These are phyloP conservation scores for Micrastur ruficollis DNA, from an alignment of 2,797 vertebrate species.

Conservation along the genomic window DNA sequence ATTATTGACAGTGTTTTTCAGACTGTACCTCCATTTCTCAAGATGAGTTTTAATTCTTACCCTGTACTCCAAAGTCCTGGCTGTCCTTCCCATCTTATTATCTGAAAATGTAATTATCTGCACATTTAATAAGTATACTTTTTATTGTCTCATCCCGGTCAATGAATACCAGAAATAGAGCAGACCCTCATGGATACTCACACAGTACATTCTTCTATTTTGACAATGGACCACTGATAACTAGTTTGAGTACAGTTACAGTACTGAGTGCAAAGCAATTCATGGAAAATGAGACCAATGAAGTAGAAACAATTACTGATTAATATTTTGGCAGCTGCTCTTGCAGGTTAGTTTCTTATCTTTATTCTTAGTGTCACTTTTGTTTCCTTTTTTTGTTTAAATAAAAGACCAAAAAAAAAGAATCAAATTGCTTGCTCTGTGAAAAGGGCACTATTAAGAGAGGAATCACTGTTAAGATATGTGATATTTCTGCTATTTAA, in stretches of 20 bases:
- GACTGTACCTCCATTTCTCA: background rate
- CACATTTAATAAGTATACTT: background rate
- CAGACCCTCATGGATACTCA: background rate
- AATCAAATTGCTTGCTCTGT: background rate
- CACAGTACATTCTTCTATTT: background rate
- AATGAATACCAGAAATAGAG: background rate
- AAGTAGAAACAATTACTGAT: background rate
- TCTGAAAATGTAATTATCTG: background rate
- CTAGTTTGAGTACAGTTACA: background rate
- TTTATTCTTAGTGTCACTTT: background rate
- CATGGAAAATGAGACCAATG: background rate
- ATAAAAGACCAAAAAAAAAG: background rate
- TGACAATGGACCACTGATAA: background rate
- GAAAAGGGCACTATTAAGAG: background rate
- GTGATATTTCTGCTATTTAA: background rate
- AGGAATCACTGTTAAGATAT: background rate
- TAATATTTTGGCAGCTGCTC: background rate
- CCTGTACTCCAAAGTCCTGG: background rate
- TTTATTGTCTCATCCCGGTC: background rate
- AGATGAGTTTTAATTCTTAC: background rate
- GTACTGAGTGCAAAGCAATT: background rate
- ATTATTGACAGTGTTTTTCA: background rate
- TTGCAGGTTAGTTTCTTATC: background rate
- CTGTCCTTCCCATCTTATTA: background rate
- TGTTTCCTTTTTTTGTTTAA: background rate